Base-by-base conservation (phyloP, 1,140 invertebrate genomes). In the Oedothorax gibbosus region DNA sequence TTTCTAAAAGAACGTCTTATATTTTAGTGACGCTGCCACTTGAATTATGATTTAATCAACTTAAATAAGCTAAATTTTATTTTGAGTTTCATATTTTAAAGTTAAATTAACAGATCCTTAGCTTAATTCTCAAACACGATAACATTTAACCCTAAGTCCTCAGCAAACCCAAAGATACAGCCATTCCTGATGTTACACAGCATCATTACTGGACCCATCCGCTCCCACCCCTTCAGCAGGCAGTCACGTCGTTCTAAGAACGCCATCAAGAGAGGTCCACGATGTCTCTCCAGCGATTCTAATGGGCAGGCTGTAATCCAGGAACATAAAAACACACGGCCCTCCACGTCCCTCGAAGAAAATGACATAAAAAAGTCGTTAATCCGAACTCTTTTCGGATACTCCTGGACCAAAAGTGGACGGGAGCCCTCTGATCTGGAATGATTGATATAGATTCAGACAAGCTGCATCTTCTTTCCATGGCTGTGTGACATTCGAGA, bases 331-430 rank as follows among this genome's bases (percentile, higher is more conserved):
- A 18, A 51, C n/a, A 11, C 57, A 66, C 49, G 20, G 53, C 72
- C 20, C n/a, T 49, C 14, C 69, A 18, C 65, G n/a, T 50, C n/a
- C 12, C 65, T 50, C 60, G 15, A 71, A 35, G 80, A 57, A 81
- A 60, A 68, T 20, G 78, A 82, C 80, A 82, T 82, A 73, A 82
- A 82, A 82, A 73, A n/a, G 80, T 51, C 68, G 66, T 82, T 82
- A 82, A 82, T 82, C 66, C 65, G 50, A 14, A 12, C 49, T 15
- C 35, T 35, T 35, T 35, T 35, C 35, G 1, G 35, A 35, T 35
- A 35, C 35, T 35, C 35, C 78, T 68, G 54, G 49, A 21, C 51
- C 68, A 54, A 21, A 15, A 66, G 78, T 81, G 66, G 78, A 62
- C 56, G 9, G 72, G 35, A 72, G 69, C 56, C 60, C 21, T 56